Base-by-base conservation (phyloP, 1,140 invertebrate species). In the Bombus terrestris region DNA sequence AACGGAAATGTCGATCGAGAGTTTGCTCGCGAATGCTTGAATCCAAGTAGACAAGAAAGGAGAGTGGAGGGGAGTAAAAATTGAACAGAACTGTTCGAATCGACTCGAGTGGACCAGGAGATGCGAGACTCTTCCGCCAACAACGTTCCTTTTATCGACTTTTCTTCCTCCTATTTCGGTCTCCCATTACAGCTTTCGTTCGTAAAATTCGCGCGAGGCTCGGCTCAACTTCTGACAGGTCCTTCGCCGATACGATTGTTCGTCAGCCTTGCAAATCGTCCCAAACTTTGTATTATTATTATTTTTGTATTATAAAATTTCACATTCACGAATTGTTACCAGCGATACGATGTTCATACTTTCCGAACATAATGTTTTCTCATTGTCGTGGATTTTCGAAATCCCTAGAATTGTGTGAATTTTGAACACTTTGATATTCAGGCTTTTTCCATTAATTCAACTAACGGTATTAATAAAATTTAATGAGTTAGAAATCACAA, bases 121-220 rank as follows among this genome's bases (percentile, higher is more conserved):
- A 35, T 12, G 41, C n/a, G n/a, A 25, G 12, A 28, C 62, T 68
- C 32, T 79, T 47, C 64, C 41, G 28, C 15, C 39, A 43, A 78
- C 37, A n/a, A 28, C 25, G 62, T 39, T 37, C 28, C n/a, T 68
- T 79, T 79, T 79, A 79, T 79, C 68, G 64, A 79, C 77, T 66
- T 47, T 79, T 66, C 77, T 47, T 79, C 39, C 41, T 47, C 13
- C 41, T 37, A 47, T 47, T 37, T 68, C 62, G 1, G 9, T 13
- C 32, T 28, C 25, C 28, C 25, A 3, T 62, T 62, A 28, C 59
- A 37, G 3, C 3, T n/a, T 22, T 77, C 35, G 75, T 28, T 76
- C 12, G 35, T 35, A 53, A 79, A 68, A 69, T 69, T 79, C 39
- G 41, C 64, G 15, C 62, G 5, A 28, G 32, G 9, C 3, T 1